Conservation (phyloP, 2,113 vertebrate genomes). For the Anseranas semipalmata region DNA sequence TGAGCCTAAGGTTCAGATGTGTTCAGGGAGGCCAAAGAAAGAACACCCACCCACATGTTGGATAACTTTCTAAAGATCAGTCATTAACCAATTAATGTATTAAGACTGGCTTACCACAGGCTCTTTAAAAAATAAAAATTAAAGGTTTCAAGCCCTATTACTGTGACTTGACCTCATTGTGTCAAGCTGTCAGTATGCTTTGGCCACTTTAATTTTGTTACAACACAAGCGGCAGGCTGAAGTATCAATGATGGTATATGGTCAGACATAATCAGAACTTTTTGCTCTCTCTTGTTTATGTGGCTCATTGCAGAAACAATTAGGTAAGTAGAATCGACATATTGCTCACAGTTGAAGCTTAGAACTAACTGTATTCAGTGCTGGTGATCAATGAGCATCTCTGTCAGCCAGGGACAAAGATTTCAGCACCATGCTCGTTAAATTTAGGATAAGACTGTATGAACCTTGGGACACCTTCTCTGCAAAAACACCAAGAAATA, state of each 20-base stretch:
- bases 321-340: slow-evolving; percentile 45
- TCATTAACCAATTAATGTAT: neutral
- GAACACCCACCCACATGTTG: neutral
- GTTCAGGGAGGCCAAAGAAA: neutral
- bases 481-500: neutral
- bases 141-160: neutral
- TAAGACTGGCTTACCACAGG: neutral
- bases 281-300: neutral
- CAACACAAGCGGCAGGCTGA: slow-evolving; percentile 20
- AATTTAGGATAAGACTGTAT: neutral
- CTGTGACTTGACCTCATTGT: slow-evolving; percentile 61
- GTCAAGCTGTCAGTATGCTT: slow-evolving; percentile 44
- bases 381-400: neutral
- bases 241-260: slow-evolving; percentile 45
- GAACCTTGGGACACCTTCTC: neutral
- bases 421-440: neutral
- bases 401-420: neutral
- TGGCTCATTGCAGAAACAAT: slow-evolving; percentile 59
- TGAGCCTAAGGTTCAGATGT: neutral
- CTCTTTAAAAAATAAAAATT: neutral
- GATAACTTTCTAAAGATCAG: neutral
- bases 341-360: neutral
- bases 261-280: slow-evolving; percentile 56
- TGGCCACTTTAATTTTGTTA: slow-evolving; percentile 64
- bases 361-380: neutral